phyloP scores from a whole-genome alignment of 2,888 invertebrate species.

The Elysia crispata region DNA sequence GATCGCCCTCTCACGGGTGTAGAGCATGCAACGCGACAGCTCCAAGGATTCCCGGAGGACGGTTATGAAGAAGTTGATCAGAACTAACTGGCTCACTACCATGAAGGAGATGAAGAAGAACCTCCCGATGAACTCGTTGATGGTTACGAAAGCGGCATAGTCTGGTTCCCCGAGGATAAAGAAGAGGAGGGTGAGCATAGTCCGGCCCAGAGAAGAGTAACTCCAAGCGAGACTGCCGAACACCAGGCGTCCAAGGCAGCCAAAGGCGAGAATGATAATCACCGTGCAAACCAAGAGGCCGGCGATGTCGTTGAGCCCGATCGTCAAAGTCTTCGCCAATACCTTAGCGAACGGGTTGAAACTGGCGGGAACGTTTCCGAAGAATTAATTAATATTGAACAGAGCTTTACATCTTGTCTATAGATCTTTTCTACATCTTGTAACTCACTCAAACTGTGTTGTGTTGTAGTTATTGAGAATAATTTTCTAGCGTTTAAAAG shows the following conservation, averaged over 20 bases:
- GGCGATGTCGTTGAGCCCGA: neutral
- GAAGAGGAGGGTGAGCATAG: constrained; percentile 24
- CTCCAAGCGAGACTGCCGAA: neutral
- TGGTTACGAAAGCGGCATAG: neutral
- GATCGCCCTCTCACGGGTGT: constrained; percentile 12
- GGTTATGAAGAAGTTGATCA: constrained; percentile 42
- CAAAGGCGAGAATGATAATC: constrained; percentile 12
- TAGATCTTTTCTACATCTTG: too few relatives aligned
- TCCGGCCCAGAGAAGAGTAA: constrained; percentile 13
- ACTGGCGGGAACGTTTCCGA: constrained; percentile 28
- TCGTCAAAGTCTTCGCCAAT: neutral
- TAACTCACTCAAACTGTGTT: too few relatives aligned
- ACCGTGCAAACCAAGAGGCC: neutral
- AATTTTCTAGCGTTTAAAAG: too few relatives aligned
- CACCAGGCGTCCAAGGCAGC: neutral
- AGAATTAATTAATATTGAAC: too few relatives aligned
- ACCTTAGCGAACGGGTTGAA: constrained; percentile 42
- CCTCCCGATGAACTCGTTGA: neutral
- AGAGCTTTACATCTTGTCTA: too few relatives aligned
- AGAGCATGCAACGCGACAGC: constrained; percentile 17
- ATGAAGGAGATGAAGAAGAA: constrained; percentile 30
- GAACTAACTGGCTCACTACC: constrained; percentile 19
- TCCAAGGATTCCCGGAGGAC: constrained; percentile 35
- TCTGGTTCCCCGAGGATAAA: constrained; percentile 40
- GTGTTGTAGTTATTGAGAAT: too few relatives aligned